Evolutionary conservation across 2,113 vertebrate species (phyloP).

Genomic region (Axis porcinus): DNA sequence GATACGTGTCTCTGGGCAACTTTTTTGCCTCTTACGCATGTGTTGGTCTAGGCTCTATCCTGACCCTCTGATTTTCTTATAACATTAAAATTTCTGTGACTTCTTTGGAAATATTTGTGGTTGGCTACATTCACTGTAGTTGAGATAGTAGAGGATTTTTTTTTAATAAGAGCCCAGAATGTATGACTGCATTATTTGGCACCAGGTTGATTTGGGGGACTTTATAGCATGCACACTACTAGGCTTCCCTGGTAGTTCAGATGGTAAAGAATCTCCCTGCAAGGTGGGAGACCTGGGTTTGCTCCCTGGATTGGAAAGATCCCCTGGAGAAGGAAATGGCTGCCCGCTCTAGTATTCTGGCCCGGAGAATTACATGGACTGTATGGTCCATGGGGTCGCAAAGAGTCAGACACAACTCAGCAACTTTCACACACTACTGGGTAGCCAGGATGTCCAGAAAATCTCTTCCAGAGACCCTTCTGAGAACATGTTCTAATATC

Average conservation of each 20-base stretch:
- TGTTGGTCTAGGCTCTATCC: neutral
- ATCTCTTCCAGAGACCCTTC: neutral
- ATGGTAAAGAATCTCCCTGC: neutral
- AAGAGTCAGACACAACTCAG: neutral
- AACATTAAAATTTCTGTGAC: neutral
- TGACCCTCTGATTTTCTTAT: neutral
- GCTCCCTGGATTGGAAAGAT: neutral
- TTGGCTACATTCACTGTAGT: neutral
- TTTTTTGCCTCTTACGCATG: neutral
- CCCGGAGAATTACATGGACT: neutral
- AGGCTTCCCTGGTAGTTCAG: neutral
- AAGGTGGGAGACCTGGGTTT: neutral
- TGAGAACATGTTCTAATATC: neutral
- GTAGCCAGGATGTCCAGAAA: neutral
- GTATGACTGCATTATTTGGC: neutral
- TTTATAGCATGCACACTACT: neutral
- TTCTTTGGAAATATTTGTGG: slow-evolving; percentile 39
- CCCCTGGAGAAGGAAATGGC: neutral
- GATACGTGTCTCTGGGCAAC: neutral
- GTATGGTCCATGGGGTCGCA: neutral
- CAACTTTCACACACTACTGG: neutral
- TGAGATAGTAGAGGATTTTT: neutral
- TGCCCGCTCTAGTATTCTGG: neutral
- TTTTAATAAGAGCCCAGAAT: neutral
- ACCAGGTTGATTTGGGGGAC: neutral